A percentile compares a stretch with the other conserved stretches of the same genome.
These are phyloP conservation scores for Tauraco hartlaubi DNA, from an alignment of 2,797 vertebrate genomes.

Conservation along the genomic window DNA sequence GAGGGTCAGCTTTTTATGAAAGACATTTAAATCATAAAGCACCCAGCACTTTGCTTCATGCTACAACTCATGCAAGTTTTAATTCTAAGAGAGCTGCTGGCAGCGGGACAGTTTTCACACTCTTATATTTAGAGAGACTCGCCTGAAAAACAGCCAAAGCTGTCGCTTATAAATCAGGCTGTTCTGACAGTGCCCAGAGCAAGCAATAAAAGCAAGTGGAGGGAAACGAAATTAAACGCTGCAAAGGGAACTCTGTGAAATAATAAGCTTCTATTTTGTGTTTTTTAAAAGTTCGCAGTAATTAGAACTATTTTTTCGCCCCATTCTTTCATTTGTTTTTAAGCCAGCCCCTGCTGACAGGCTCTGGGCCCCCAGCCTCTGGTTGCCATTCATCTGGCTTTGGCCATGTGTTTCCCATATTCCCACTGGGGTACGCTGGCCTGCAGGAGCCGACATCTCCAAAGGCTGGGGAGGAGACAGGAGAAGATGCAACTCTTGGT, in stretches of 20 bases:
- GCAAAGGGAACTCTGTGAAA: neutral
- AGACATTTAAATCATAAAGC: neutral
- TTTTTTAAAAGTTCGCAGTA: neutral
- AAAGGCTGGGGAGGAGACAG: neutral
- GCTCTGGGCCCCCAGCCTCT: neutral
- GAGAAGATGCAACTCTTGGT: neutral
- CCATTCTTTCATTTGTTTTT: neutral
- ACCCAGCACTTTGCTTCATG: neutral
- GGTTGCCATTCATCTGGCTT: neutral
- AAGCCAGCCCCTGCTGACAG: neutral
- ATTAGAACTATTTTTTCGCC: neutral
- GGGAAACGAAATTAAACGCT: conserved; percentile 40
- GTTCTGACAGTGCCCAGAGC: conserved; percentile 32
- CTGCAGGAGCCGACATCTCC: neutral
- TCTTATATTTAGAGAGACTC: conserved; percentile 44
- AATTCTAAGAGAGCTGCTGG: neutral
- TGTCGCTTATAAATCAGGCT: conserved; percentile 44
- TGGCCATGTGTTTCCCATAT: neutral
- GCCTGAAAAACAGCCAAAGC: conserved; percentile 40
- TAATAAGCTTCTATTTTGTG: conserved; percentile 4
- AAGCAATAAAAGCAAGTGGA: conserved; percentile 30
- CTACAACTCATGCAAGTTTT: neutral
- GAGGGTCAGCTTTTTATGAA: neutral
- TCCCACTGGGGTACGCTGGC: neutral
- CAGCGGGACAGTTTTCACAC: conserved; percentile 43